A percentile compares a stretch with the other conserved stretches of the same genome.
Evolutionary conservation across 2,113 vertebrate genomes (phyloP).

Genomic region (Alexandromys fortis): DNA sequence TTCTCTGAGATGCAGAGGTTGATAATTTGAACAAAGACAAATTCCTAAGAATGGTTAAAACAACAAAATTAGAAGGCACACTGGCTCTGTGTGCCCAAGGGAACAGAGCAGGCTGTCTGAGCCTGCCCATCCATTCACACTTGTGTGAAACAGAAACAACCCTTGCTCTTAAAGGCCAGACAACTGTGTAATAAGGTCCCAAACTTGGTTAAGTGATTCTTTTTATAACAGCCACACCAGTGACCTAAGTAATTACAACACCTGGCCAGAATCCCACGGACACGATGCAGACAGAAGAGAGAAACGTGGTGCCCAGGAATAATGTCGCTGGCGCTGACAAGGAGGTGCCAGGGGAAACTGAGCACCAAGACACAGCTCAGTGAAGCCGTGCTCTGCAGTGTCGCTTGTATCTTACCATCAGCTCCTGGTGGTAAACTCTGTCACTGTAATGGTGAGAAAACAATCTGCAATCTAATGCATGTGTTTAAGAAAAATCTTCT

Average conservation of each 20-base stretch:
- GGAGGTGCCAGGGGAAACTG: not conserved
- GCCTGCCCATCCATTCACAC: not conserved
- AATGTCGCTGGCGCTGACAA: not conserved
- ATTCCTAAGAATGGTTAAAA: not conserved
- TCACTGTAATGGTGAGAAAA: slow-evolving; percentile 1
- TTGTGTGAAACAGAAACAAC: slow-evolving; percentile 32
- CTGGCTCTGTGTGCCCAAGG: not conserved
- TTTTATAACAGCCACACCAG: not conserved
- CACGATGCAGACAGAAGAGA: not conserved
- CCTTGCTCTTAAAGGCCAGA: not conserved
- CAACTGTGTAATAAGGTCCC: not conserved
- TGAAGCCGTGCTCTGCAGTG: not conserved
- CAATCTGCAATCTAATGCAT: not conserved
- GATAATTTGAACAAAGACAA: not conserved
- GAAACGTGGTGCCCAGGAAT: not conserved
- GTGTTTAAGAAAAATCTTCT: not conserved
- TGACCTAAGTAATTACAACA: not conserved
- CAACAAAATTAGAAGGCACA: not conserved
- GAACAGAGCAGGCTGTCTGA: not conserved
- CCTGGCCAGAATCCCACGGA: not conserved
- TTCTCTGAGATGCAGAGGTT: not conserved
- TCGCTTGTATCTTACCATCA: not conserved
- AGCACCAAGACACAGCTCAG: not conserved
- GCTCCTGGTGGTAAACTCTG: not conserved
- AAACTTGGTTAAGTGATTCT: not conserved